Evolutionary conservation across 1,140 invertebrate genomes (phyloP).

Genomic region (Epicauta chinensis): DNA sequence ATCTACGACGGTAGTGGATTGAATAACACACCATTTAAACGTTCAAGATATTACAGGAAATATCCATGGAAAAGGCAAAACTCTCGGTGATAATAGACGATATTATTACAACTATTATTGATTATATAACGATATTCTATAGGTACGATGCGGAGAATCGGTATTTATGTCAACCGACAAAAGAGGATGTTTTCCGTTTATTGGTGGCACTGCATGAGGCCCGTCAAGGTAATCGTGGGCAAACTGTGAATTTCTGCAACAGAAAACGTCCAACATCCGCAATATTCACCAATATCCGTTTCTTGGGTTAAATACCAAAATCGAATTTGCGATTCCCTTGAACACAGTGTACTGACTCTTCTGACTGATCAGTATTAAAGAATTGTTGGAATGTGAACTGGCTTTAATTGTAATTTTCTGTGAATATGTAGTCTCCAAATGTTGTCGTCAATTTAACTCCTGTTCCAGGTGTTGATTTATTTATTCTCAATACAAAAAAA

Average conservation of each 20-base stretch:
- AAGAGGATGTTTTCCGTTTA: conserved; percentile 53
- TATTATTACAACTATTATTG: background rate
- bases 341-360: no score
- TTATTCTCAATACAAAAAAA: no score
- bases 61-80: conserved; percentile 57
- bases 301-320: conserved; percentile 44
- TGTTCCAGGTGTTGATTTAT: no score
- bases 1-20: background rate
- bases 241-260: conserved; percentile 56
- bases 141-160: conserved; percentile 51
- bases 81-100: conserved; percentile 32
- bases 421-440: no score
- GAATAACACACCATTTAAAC: conserved; percentile 38
- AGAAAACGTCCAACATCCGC: conserved; percentile 50
- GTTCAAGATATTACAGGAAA: conserved; percentile 52
- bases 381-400: conserved; percentile 2
- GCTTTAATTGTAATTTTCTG: no score
- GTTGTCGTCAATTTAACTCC: no score
- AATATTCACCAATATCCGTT: conserved; percentile 58
- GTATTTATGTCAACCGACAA: conserved; percentile 52
- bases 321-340: no score
- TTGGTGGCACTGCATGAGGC: conserved; percentile 54
- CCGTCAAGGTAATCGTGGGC: conserved; percentile 47
- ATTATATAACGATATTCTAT: conserved; percentile 12
- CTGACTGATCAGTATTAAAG: conserved; percentile 6